A percentile compares a stretch with the other conserved stretches of the same genome.
phyloP scores from a whole-genome alignment of 2,113 vertebrate genomes.

The Siphamia tubifer region DNA sequence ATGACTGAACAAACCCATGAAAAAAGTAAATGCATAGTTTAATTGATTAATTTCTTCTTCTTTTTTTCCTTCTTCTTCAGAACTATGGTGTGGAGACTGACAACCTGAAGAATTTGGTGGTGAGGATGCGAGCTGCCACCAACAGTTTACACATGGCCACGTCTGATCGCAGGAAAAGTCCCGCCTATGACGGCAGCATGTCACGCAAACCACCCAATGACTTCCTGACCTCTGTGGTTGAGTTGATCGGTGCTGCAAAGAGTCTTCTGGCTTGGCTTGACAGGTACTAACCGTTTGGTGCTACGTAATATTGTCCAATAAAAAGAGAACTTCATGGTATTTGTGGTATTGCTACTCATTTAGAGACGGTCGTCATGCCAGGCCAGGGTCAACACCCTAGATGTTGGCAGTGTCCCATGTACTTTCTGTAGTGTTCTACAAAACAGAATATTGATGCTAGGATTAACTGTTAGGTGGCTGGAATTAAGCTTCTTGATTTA shows the following conservation, averaged over 20 bases:
- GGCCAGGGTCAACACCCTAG: neutral
- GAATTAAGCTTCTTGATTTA: constrained; percentile 33
- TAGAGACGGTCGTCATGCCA: neutral
- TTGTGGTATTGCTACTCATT: neutral
- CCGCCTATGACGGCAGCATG: constrained; percentile 82
- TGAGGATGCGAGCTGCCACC: constrained; percentile 88
- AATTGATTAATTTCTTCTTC: neutral
- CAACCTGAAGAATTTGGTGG: constrained; percentile 92
- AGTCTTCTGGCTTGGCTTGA: constrained; percentile 94
- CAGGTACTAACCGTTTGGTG: constrained; percentile 77
- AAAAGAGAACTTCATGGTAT: neutral
- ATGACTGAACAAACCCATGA: too few species aligned
- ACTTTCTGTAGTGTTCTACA: constrained; percentile 13
- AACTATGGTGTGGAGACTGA: constrained; percentile 98
- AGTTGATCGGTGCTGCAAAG: constrained; percentile 95
- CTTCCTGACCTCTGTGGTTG: constrained; percentile 95
- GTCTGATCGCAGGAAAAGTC: constrained; percentile 84
- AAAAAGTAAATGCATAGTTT: too few species aligned
- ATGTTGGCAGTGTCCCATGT: neutral
- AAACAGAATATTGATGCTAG: constrained; percentile 30
- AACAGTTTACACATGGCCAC: constrained; percentile 90
- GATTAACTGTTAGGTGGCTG: constrained; percentile 28
- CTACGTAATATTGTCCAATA: neutral
- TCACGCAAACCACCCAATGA: constrained; percentile 92
- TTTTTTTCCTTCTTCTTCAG: constrained; percentile 65